These are phyloP conservation scores for Bergia sp. DNA, from an alignment of 92 coral and sea anemone species.

Conservation along the genomic window DNA sequence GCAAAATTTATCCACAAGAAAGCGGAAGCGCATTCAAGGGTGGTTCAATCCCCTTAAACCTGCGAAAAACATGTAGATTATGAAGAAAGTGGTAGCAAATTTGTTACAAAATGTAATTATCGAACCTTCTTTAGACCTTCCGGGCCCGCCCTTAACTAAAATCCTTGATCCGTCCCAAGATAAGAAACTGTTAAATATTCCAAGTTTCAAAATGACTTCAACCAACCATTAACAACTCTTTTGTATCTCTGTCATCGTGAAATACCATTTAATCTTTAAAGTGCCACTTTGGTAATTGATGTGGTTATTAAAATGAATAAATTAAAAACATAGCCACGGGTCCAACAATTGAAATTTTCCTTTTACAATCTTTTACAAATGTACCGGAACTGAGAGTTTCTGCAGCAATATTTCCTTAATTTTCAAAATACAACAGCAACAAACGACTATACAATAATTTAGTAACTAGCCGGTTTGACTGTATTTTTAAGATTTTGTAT, in stretches of 20 bases:
- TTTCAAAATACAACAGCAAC: background rate
- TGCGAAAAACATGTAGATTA: too few relatives aligned
- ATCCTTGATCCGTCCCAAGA: too few relatives aligned
- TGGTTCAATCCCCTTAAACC: too few relatives aligned
- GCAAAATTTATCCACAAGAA: too few relatives aligned
- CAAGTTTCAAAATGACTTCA: background rate
- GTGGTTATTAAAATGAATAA: conserved; percentile 31
- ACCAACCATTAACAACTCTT: background rate
- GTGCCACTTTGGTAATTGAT: conserved; percentile 20
- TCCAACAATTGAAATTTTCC: background rate
- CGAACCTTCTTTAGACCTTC: too few relatives aligned
- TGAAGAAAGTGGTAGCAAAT: too few relatives aligned
- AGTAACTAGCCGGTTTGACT: background rate
- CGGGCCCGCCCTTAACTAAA: too few relatives aligned
- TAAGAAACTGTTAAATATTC: background rate
- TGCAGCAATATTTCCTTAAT: background rate
- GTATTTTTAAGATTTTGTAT: background rate
- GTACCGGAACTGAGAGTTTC: background rate
- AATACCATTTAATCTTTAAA: conserved; percentile 31
- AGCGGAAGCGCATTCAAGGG: too few relatives aligned
- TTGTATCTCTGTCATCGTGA: conserved; percentile 3
- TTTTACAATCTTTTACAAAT: conserved; percentile 2
- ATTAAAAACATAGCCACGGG: background rate
- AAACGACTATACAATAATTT: background rate
- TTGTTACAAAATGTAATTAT: too few relatives aligned